Base-by-base conservation (phyloP, 2,797 vertebrate genomes). In the Otolemur crassicaudatus region DNA sequence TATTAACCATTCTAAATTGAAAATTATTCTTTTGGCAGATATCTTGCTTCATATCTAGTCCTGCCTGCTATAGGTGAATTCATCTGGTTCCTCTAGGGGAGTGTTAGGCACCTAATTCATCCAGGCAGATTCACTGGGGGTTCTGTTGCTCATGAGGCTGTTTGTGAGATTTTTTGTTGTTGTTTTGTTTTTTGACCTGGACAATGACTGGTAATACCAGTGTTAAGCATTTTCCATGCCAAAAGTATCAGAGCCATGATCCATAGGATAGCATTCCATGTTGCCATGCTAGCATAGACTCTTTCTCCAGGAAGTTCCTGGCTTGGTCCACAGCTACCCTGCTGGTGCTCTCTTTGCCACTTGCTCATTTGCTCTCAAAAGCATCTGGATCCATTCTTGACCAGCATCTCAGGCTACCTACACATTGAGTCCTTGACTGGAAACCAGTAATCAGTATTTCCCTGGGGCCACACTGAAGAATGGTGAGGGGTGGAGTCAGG, bases 1-100 rank as follows among this genome's bases (percentile, higher is more conserved):
- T 72, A 93, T 90, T 84, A 96, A 77, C 12, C 19, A 77, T 37
- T 77, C 46, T 76, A 34, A 95, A 95, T 73, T 53, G 43, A 94
- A 91, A 94, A 92, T 22, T 58, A 69, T 84, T 90, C 31, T 91
- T 81, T 94, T 53, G 87, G 58, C 37, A 82, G 56, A 34, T 60
- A 29, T 19, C 37, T 73, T 79, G 49, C 63, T 93, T 94, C 58
- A 2, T 80, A 60, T 92, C 76, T 60, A 49, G 67, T 43, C n/a
- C 34, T 0, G 0, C 31, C 37, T 69, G 34, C 67, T 19, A 46
- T 9, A 67, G 61, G 8, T 17, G 11, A n/a, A 69, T 77, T 85
- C 67, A 53, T 46, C n/a, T 58, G 11, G 31, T 63, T 90, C 67
- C 56, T 58, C 67, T 82, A 23, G 67, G 53, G 58, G 22, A 8